Conservation (phyloP, 2,888 invertebrate genomes). For the Tupiocoris notatus region DNA sequence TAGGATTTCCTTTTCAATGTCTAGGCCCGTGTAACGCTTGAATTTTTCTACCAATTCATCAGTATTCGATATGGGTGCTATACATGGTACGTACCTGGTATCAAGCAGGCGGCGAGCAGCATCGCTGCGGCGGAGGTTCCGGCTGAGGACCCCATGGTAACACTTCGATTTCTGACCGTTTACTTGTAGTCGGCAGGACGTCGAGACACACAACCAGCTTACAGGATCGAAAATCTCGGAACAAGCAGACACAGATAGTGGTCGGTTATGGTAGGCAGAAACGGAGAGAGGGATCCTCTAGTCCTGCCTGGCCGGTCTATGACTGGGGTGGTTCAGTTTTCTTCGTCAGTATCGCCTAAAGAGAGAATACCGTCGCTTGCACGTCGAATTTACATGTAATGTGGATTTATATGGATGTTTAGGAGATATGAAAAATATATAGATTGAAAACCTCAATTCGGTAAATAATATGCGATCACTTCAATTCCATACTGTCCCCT, state of each 20-base stretch:
- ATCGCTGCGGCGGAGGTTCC: conserved; percentile 28
- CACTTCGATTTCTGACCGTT: conserved; percentile 14
- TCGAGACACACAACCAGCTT: background rate
- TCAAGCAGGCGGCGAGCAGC: conserved; percentile 27
- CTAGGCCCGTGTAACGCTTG: too few species aligned
- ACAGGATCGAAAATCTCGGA: background rate
- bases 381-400: too few species aligned
- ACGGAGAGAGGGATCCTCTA: background rate
- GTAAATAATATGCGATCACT: too few species aligned
- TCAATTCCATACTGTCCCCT: too few species aligned
- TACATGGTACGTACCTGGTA: conserved; percentile 3
- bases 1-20: too few species aligned
- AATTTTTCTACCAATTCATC: too few species aligned
- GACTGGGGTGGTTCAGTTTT: background rate
- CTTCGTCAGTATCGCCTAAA: background rate
- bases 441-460: too few species aligned
- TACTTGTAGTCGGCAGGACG: background rate
- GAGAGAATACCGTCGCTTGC: background rate
- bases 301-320: background rate
- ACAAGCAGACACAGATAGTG: background rate
- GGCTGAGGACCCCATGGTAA: conserved; percentile 29
- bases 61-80: too few species aligned
- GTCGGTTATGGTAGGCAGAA: background rate
- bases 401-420: too few species aligned
- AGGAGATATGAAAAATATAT: too few species aligned